A percentile compares a stretch with the other conserved stretches of the same genome.
Conservation (phyloP, 35 echinoderm and acorn worm genomes). For the Diadema setosum region DNA sequence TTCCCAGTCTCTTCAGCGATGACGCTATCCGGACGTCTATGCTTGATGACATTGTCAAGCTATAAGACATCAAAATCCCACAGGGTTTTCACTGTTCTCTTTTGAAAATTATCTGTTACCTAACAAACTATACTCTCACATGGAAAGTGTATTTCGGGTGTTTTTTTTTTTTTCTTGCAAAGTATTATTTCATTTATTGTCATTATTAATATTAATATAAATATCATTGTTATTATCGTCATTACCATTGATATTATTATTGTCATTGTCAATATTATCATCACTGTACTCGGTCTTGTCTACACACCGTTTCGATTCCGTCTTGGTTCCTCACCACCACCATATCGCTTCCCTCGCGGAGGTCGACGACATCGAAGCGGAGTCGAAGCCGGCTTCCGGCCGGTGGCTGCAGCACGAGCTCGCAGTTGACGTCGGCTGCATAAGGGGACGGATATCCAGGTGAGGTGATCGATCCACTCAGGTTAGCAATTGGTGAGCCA, state of each 20-base stretch:
- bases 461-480: neutral
- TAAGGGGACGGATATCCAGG: constrained; percentile 31
- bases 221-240: neutral
- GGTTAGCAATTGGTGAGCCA: neutral
- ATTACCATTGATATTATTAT: neutral
- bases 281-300: neutral
- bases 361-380: neutral
- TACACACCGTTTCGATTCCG: neutral
- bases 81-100: no score
- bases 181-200: neutral
- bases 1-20: no score
- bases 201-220: neutral
- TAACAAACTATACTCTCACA: neutral
- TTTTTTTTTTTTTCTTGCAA: neutral
- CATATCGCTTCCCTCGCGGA: neutral
- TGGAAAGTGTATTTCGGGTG: neutral
- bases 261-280: neutral
- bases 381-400: neutral
- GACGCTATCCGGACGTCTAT: no score
- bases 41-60: no score
- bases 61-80: no score
- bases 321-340: neutral
- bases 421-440: neutral
- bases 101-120: no score
- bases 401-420: neutral